phyloP scores from a whole-genome alignment of 2,888 invertebrate genomes.

The Proisotoma minuta region DNA sequence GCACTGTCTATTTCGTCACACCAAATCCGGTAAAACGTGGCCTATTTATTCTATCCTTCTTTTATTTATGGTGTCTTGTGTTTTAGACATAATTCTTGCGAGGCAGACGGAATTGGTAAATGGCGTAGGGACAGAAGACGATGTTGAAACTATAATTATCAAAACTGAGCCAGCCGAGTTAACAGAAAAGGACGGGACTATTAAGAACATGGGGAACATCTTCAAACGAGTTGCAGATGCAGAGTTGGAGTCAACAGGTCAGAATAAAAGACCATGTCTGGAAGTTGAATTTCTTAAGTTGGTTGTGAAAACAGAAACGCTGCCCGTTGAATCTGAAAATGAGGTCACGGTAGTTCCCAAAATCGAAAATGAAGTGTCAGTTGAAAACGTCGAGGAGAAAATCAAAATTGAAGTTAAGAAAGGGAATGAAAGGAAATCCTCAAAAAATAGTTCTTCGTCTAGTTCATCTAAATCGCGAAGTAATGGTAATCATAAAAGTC shows the following conservation, averaged over 20 bases:
- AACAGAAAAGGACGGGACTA: not conserved
- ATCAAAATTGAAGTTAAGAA: not conserved
- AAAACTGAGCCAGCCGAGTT: not conserved
- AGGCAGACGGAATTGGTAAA: conserved; percentile 18
- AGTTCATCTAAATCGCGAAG: not conserved
- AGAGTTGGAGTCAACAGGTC: too few relatives aligned
- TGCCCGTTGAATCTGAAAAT: too few relatives aligned
- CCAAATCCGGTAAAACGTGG: conserved; percentile 21
- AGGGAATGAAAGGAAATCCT: not conserved
- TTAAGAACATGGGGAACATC: too few relatives aligned
- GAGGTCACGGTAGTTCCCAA: too few relatives aligned
- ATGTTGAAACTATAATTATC: not conserved
- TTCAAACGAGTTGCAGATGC: too few relatives aligned
- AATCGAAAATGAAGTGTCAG: not conserved
- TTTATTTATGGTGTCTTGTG: too few relatives aligned
- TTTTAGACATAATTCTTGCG: not conserved
- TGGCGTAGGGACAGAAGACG: not conserved
- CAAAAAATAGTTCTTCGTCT: conserved; percentile 7
- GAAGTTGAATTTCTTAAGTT: too few relatives aligned
- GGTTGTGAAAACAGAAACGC: too few relatives aligned
- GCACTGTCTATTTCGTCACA: conserved; percentile 77
- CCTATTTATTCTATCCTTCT: not conserved
- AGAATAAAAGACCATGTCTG: too few relatives aligned
- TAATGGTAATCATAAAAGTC: not conserved
- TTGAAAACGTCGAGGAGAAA: not conserved